Conservation (phyloP, 2,888 invertebrate species). For the Archips xylosteana region DNA sequence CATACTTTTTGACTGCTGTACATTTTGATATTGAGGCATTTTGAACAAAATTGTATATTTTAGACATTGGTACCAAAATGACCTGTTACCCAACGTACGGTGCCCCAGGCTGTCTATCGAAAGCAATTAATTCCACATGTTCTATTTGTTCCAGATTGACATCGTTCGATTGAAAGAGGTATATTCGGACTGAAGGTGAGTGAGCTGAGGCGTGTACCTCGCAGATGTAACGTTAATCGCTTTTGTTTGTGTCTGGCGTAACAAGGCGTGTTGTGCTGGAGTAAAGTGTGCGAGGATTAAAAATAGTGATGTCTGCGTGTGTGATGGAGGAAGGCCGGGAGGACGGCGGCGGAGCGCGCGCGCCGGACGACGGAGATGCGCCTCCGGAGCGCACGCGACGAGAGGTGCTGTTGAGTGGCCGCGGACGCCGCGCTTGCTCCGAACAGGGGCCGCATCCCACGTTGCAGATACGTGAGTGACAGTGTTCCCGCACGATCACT, state of each 20-base stretch:
- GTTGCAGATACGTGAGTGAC: slow-evolving; percentile 57
- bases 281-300: slow-evolving; percentile 45
- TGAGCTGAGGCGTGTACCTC: slow-evolving; percentile 11
- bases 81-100: slow-evolving; percentile 22
- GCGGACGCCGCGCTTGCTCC: slow-evolving; percentile 88
- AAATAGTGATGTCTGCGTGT: slow-evolving; percentile 76
- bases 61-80: no score
- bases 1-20: no score
- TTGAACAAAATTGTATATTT: no score
- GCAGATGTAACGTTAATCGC: slow-evolving; percentile 25
- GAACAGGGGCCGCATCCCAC: slow-evolving; percentile 90
- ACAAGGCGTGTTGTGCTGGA: slow-evolving; percentile 21
- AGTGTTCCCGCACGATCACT: no score
- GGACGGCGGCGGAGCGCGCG: slow-evolving; percentile 65
- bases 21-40: no score
- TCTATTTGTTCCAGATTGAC: slow-evolving; percentile 35
- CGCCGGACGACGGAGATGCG: slow-evolving; percentile 59
- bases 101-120: background rate
- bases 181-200: slow-evolving; percentile 33
- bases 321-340: slow-evolving; percentile 77
- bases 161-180: slow-evolving; percentile 24
- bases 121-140: slow-evolving; percentile 8
- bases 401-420: slow-evolving; percentile 83
- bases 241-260: slow-evolving; percentile 28
- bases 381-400: slow-evolving; percentile 76